Evolutionary conservation across 2,888 invertebrate genomes (phyloP), one percentile per base, ranked within the genome.

Genomic region (Anaspis maculata): DNA sequence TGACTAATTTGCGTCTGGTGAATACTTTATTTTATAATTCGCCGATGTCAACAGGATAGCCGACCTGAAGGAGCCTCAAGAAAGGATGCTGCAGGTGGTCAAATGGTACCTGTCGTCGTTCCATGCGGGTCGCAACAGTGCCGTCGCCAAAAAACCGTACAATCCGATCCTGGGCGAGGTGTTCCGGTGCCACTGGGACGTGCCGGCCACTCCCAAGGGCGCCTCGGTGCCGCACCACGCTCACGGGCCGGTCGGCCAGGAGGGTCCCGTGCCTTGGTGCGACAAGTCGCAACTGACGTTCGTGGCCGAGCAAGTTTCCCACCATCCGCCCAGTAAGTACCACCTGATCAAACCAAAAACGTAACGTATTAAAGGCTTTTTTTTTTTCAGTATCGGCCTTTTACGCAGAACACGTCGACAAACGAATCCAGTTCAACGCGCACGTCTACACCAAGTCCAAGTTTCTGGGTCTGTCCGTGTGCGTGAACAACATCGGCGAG

Each of bases 381-480:
- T 33, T 41, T 34, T 45, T 67, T 64, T 42, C 62, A 85, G 88
- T 98, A 56, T 97, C 97, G 34, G 97, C 96, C 14, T 98, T 98
- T 71, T 99, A 99, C 72, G 97, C 95, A 12, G 98, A 98, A 64
- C 91, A 95, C 68, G 82, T 78, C 48, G 80, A 83, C 58, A 92
- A 90, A 59, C 76, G 83, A 51, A 90, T 98, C 35, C 82, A 83
- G 43, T 87, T 97, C 64, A 84, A 90, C 56, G 97, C 95, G 4
- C 91, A 92, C 68, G 90, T 98, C 30, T 98, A 96, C 88, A 99
- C 98, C 3, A 97, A 97, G 69, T 97, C 96, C 56, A 97, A 97
- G 71, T 98, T 99, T 69, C 76, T 98, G 13, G 98, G 98, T 1
- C 72, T 99, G 13, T 96, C 96, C 7, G 87, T 94, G 50, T 96